Evolutionary conservation across 1,140 invertebrate genomes (phyloP).

Genomic region (Fopius arisanus): DNA sequence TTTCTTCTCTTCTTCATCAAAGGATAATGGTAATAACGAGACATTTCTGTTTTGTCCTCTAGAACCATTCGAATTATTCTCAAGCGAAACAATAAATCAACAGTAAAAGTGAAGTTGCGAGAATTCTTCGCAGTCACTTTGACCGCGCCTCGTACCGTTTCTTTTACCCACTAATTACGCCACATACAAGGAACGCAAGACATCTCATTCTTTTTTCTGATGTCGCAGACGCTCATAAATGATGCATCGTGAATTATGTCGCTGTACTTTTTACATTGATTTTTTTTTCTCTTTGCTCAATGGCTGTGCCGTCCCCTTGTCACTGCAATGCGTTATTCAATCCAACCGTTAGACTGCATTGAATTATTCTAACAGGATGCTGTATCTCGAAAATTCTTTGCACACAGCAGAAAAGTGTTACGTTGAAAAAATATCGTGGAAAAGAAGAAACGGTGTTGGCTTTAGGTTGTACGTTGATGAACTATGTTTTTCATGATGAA

Average conservation of each 20-base stretch:
- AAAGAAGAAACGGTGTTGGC: too few relatives aligned
- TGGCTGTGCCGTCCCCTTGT: background rate
- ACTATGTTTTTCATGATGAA: too few relatives aligned
- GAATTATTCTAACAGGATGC: background rate
- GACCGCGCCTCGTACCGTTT: background rate
- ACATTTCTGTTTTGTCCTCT: background rate
- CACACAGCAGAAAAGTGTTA: background rate
- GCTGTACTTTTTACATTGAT: slow-evolving; percentile 10
- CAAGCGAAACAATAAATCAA: background rate
- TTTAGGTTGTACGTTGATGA: too few relatives aligned
- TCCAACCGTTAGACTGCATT: background rate
- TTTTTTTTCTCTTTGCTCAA: slow-evolving; percentile 13
- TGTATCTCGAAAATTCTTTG: background rate
- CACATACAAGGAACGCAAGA: slow-evolving; percentile 4
- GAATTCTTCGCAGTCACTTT: slow-evolving; percentile 3
- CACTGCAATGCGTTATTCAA: background rate
- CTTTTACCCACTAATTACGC: slow-evolving; percentile 25
- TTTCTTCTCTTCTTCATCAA: background rate
- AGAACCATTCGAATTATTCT: background rate
- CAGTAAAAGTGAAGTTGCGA: background rate
- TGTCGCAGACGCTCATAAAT: slow-evolving; percentile 23
- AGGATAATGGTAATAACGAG: background rate
- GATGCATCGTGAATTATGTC: slow-evolving; percentile 32
- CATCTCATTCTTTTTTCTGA: slow-evolving; percentile 24
- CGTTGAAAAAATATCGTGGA: too few relatives aligned